Percentiles rank a stretch among this genome's conserved stretches.
Evolutionary conservation across 2,113 vertebrate species (phyloP).

Genomic region (Spea multiplicata): DNA sequence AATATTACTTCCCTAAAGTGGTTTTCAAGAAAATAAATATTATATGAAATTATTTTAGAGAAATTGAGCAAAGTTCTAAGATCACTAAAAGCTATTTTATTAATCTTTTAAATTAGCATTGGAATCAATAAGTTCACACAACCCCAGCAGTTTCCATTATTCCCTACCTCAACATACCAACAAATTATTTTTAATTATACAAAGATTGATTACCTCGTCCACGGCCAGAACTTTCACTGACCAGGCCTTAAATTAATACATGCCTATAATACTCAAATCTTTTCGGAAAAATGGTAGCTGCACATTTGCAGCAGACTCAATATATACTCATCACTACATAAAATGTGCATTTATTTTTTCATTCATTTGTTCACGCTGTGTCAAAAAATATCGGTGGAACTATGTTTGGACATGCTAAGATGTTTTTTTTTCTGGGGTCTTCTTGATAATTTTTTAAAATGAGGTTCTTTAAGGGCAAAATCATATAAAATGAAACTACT

Average conservation of each 20-base stretch:
- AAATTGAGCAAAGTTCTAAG: constrained; percentile 24
- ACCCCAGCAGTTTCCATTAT: constrained; percentile 28
- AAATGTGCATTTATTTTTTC: too few species aligned
- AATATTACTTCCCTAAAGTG: constrained; percentile 24
- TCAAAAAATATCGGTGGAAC: too few species aligned
- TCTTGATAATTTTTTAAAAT: too few species aligned
- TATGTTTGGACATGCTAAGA: too few species aligned
- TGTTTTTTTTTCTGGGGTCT: too few species aligned
- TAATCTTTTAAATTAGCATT: constrained; percentile 38
- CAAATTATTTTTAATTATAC: constrained; percentile 39
- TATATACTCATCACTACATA: too few species aligned
- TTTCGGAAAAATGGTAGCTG: too few species aligned
- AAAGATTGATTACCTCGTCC: constrained; percentile 15
- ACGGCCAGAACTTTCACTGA: constrained; percentile 13
- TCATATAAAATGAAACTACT: too few species aligned
- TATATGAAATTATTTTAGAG: constrained; percentile 1
- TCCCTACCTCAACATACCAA: constrained; percentile 13
- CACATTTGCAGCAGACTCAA: too few species aligned
- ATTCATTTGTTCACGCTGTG: too few species aligned
- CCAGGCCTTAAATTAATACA: background rate
- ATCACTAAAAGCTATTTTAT: constrained; percentile 46
- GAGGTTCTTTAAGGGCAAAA: too few species aligned
- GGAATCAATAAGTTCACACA: constrained; percentile 7
- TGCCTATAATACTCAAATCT: background rate
- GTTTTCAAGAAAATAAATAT: background rate